phyloP scores from a whole-genome alignment of 2,888 invertebrate genomes.

The Lasioglossum pauxillum region DNA sequence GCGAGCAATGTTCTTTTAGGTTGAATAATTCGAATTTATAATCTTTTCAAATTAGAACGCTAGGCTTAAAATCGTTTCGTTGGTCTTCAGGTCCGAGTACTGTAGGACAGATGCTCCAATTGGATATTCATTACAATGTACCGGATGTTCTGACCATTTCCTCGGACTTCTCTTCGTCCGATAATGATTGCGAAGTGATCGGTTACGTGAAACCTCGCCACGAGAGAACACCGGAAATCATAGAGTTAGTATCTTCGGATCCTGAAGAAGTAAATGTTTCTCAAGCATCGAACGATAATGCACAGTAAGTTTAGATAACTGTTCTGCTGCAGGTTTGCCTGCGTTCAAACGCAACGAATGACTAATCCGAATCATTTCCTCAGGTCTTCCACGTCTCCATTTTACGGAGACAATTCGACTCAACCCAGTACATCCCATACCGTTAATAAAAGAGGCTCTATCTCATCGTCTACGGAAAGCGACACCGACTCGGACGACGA shows the following conservation, averaged over 20 bases:
- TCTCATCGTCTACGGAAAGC: conserved; percentile 38
- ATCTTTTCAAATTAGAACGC: not conserved
- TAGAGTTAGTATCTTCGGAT: conserved; percentile 87
- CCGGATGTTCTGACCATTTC: conserved; percentile 78
- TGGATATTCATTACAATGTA: conserved; percentile 59
- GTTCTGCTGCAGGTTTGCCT: not conserved
- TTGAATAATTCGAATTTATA: no score
- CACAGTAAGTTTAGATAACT: conserved; percentile 54
- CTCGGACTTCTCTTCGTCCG: conserved; percentile 83
- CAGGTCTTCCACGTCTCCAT: conserved; percentile 34
- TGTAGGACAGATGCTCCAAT: conserved; percentile 72
- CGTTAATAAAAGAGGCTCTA: conserved; percentile 36
- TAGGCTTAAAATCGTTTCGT: not conserved
- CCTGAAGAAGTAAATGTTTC: conserved; percentile 55
- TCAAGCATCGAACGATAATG: conserved; percentile 44
- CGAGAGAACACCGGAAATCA: conserved; percentile 88
- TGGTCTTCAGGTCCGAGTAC: conserved; percentile 77
- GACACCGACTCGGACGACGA: conserved; percentile 70
- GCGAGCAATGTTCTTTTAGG: no score
- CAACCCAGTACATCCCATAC: conserved; percentile 66
- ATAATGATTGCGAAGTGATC: conserved; percentile 87
- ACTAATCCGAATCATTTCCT: conserved; percentile 1
- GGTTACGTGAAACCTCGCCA: conserved; percentile 89
- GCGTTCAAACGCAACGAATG: not conserved
- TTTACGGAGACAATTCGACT: conserved; percentile 28